Evolutionary conservation across 2,113 vertebrate species (phyloP).

Genomic region (Mirounga angustirostris): DNA sequence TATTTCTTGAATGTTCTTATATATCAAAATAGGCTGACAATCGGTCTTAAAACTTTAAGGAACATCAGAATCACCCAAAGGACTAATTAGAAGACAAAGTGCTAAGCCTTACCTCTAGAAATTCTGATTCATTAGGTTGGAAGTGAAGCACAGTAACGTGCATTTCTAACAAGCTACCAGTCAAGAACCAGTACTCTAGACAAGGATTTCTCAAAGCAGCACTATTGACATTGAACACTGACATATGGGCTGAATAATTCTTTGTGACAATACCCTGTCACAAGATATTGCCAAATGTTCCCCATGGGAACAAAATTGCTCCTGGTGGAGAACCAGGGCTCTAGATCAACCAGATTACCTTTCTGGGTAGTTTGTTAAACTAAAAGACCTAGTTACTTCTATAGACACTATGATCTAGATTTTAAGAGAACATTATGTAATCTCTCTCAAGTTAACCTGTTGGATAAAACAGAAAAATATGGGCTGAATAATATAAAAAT

Average conservation of each 20-base stretch:
- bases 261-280: background rate
- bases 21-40: background rate
- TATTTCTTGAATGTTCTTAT: background rate
- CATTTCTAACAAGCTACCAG: background rate
- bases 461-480: conserved; percentile 33
- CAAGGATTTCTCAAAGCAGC: background rate
- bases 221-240: background rate
- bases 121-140: background rate
- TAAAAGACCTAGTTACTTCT: conserved; percentile 5
- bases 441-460: background rate
- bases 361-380: background rate
- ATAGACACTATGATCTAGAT: background rate
- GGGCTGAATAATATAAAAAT: background rate
- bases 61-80: background rate
- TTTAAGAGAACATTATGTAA: background rate
- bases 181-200: background rate
- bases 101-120: background rate
- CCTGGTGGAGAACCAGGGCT: background rate
- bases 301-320: background rate
- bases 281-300: background rate
- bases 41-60: background rate
- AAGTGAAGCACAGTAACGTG: background rate
- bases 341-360: background rate
- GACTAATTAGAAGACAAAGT: background rate
- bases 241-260: background rate